Percentiles rank a stretch among this genome's conserved stretches.
Evolutionary conservation across 2,797 vertebrate genomes (phyloP).

Genomic region (Setipinna tenuifilis): DNA sequence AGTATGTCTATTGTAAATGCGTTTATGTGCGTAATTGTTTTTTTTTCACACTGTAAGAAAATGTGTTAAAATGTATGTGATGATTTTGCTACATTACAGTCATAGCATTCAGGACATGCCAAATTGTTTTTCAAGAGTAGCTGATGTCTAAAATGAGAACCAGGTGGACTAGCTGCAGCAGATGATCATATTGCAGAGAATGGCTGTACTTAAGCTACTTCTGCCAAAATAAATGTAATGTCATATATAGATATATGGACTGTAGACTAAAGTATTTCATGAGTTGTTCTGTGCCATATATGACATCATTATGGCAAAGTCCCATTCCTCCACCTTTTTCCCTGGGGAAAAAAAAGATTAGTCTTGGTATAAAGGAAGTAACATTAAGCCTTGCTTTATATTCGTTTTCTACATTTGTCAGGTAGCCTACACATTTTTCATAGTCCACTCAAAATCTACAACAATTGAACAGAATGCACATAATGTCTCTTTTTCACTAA

Average conservation of each 20-base stretch:
- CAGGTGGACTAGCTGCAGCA: slow-evolving; percentile 58
- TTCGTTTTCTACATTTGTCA: slow-evolving; percentile 37
- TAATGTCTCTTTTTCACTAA: slow-evolving; percentile 29
- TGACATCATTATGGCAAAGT: slow-evolving; percentile 62
- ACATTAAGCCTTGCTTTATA: slow-evolving; percentile 3
- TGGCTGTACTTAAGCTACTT: slow-evolving; percentile 49
- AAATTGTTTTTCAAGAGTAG: slow-evolving; percentile 38
- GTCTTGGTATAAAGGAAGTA: background rate
- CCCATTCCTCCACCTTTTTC: slow-evolving; percentile 20
- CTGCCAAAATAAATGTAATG: slow-evolving; percentile 67
- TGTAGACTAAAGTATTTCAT: slow-evolving; percentile 60
- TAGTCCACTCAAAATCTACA: background rate
- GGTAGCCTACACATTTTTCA: slow-evolving; percentile 30
- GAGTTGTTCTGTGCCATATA: slow-evolving; percentile 47
- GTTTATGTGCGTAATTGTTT: background rate
- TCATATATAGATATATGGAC: slow-evolving; percentile 55
- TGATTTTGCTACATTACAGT: slow-evolving; percentile 33
- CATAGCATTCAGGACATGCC: slow-evolving; percentile 39
- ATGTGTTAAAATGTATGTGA: slow-evolving; percentile 32
- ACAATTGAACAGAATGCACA: background rate
- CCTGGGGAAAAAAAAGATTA: background rate
- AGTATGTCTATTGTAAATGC: background rate
- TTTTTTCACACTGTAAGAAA: background rate
- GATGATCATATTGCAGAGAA: slow-evolving; percentile 61
- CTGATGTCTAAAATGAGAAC: slow-evolving; percentile 63